Evolutionary conservation across 1,140 invertebrate genomes (phyloP), one percentile per base, ranked within the genome.

Genomic region (Aphaenogaster rudis): DNA sequence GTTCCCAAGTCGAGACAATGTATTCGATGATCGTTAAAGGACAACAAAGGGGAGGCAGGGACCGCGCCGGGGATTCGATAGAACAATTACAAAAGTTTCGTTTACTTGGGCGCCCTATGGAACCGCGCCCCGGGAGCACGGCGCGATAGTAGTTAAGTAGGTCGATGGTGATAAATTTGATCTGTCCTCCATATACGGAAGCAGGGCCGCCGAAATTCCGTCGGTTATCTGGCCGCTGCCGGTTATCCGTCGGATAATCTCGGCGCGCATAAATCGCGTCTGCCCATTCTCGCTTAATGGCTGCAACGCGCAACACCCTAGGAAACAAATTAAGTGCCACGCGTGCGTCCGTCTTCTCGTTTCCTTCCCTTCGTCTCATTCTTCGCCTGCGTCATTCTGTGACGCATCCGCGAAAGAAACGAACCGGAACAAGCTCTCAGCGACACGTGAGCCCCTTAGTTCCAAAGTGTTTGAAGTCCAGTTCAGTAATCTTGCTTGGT

Each of bases 101-200:
- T 84, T 74, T 89, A 88, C 91, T 90, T 87, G 88, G 33, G 54
- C 61, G 71, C 80, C 59, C 67, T 36, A 59, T 72, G 79, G 87
- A 88, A 72, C 48, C 61, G 57, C 45, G n/a, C 42, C 21, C 61
- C 21, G 66, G 13, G 77, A 74, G 36, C 45, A 54, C 21, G 36
- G 63, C 36, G 21, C 78, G 48, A 54, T 64, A 88, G 28, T 52
- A 76, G 85, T 86, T 91, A 92, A 94, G 90, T 93, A 92, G 92
- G 93, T 94, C 94, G 93, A 92, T 94, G 87, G 92, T 92, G 89
- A 94, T 95, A 94, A 95, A 94, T 95, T 93, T 88, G 87, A 90
- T 89, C 76, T 74, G 81, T 90, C 86, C 86, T 81, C 86, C 72
- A 64, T 86, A 48, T 15, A 89, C 84, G 59, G 72, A 86, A 91